These are phyloP conservation scores for Muscicapa striata DNA, from an alignment of 2,797 vertebrate genomes.

Conservation along the genomic window DNA sequence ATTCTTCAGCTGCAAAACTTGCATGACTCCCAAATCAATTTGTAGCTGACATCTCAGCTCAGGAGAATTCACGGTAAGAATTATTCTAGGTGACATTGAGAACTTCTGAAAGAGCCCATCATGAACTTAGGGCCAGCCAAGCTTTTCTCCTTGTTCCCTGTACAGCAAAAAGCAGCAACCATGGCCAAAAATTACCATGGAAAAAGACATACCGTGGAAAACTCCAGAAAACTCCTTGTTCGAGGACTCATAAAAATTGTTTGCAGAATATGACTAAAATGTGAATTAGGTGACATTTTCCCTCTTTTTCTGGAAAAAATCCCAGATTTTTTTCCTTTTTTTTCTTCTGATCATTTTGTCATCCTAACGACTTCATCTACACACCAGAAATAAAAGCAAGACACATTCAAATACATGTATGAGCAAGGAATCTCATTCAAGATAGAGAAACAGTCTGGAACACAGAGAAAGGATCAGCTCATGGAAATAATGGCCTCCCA, in stretches of 20 bases:
- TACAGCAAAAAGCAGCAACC: background rate
- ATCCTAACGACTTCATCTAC: background rate
- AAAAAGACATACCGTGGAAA: background rate
- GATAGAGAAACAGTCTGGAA: background rate
- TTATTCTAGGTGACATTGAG: background rate
- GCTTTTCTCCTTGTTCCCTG: background rate
- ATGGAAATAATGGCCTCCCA: background rate
- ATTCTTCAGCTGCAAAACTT: background rate
- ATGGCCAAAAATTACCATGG: background rate
- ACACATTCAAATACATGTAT: background rate
- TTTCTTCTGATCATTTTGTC: background rate
- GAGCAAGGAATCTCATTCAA: background rate
- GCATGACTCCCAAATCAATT: background rate
- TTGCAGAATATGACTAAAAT: background rate
- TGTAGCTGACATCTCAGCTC: background rate
- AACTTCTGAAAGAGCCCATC: background rate
- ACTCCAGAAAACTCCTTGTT: background rate
- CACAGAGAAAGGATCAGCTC: background rate
- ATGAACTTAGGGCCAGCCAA: background rate
- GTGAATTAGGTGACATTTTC: background rate
- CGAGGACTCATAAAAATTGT: background rate
- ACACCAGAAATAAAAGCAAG: background rate
- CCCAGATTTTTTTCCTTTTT: background rate
- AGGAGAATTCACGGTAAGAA: background rate
- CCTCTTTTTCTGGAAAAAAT: background rate